A percentile compares a stretch with the other conserved stretches of the same genome.
Conservation (phyloP, 2,888 invertebrate genomes). For the Diachrysia chrysitis region DNA sequence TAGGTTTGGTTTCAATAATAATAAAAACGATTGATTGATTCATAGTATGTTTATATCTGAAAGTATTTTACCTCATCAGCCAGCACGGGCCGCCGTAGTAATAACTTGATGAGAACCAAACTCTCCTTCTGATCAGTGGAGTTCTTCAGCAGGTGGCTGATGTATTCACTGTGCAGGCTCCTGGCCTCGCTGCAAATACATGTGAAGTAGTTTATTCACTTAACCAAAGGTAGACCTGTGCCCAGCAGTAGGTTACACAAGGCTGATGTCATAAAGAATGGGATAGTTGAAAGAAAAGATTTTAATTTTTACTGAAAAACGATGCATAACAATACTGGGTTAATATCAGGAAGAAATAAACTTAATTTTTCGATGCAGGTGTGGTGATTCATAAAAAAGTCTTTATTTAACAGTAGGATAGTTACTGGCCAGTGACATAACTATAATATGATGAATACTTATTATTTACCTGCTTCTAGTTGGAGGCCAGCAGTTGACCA, state of each 20-base stretch:
- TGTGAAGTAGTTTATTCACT: not conserved
- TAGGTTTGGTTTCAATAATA: not conserved
- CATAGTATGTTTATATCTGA: too few species aligned
- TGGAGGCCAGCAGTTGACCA: constrained; percentile 81
- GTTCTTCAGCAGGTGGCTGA: constrained; percentile 63
- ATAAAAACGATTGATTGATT: too few species aligned
- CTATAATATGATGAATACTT: too few species aligned
- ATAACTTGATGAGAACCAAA: constrained; percentile 75
- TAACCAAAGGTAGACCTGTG: too few species aligned
- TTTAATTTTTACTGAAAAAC: not conserved
- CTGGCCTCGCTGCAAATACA: constrained; percentile 61
- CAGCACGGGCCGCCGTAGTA: constrained; percentile 73
- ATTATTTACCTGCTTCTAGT: constrained; percentile 59
- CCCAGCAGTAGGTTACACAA: too few species aligned
- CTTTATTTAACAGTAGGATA: too few species aligned
- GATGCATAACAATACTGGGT: not conserved
- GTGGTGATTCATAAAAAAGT: too few species aligned
- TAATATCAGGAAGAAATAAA: too few species aligned
- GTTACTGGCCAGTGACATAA: too few species aligned
- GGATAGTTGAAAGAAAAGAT: too few species aligned
- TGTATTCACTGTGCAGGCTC: constrained; percentile 76
- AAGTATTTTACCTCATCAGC: constrained; percentile 69
- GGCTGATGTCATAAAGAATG: too few species aligned
- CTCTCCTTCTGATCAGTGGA: constrained; percentile 65
- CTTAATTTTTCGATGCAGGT: too few species aligned